Conservation (phyloP, 2,888 invertebrate species). For the Tridacna gigas region DNA sequence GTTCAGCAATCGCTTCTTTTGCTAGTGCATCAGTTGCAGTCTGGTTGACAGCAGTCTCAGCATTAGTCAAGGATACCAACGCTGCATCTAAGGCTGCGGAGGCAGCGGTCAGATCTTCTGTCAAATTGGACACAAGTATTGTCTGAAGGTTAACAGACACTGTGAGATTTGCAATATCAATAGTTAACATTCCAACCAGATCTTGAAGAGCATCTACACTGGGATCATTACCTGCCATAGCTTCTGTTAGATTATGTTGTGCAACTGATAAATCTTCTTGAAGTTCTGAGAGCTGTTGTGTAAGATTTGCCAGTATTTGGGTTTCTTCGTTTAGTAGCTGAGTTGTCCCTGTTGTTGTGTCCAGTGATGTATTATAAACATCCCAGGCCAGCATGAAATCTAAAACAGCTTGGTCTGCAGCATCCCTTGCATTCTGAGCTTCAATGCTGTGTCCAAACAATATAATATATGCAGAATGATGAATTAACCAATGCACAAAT, state of each 20-base stretch:
- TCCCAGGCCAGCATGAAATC: neutral
- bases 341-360: neutral
- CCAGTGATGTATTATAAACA: neutral
- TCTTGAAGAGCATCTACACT: constrained; percentile 1
- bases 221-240: constrained; percentile 17
- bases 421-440: constrained; percentile 29
- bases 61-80: neutral
- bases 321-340: neutral
- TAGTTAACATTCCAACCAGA: neutral
- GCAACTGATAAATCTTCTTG: constrained; percentile 5
- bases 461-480: too few relatives aligned
- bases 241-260: constrained; percentile 14
- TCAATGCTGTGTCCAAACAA: constrained; percentile 14
- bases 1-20: constrained; percentile 16
- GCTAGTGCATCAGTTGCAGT: neutral
- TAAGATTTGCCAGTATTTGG: neutral
- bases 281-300: neutral
- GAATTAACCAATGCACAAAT: too few relatives aligned
- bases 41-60: constrained; percentile 18
- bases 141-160: neutral
- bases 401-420: constrained; percentile 12
- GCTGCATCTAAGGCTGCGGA: neutral
- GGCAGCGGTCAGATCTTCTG: constrained; percentile 11
- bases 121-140: neutral
- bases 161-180: constrained; percentile 1